Conservation (phyloP, 2,797 vertebrate species). For the Diglossa cyanea region DNA sequence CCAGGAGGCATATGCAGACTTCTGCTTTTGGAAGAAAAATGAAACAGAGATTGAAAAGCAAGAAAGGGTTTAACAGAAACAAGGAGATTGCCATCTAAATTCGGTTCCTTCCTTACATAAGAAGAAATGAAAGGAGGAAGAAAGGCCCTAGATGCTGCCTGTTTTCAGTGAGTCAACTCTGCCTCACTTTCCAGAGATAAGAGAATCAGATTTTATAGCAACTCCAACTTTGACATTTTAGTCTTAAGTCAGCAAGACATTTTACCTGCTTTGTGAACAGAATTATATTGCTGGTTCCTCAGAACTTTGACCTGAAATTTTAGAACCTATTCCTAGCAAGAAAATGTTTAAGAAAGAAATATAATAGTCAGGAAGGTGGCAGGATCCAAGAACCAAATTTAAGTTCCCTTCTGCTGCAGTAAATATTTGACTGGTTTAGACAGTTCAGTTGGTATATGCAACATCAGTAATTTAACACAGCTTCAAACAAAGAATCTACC, state of each 20-base stretch:
- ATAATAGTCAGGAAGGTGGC: background rate
- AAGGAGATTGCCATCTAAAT: background rate
- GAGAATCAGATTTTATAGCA: background rate
- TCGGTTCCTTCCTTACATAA: background rate
- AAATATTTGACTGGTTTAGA: background rate
- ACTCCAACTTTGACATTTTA: background rate
- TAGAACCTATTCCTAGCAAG: background rate
- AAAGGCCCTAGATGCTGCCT: background rate
- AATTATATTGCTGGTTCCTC: background rate
- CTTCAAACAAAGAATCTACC: background rate
- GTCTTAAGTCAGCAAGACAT: background rate
- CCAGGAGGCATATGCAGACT: background rate
- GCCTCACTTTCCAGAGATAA: background rate
- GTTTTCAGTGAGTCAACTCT: background rate
- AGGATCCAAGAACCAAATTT: background rate
- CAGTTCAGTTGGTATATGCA: background rate
- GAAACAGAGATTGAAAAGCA: background rate
- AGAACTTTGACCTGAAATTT: background rate
- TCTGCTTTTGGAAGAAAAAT: background rate
- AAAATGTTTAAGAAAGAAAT: background rate
- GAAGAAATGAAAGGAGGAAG: background rate
- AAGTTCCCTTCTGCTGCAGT: background rate
- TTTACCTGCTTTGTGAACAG: background rate
- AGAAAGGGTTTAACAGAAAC: background rate
- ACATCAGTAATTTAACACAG: background rate